These are phyloP conservation scores for Orthosia cruda DNA, from an alignment of 2,888 invertebrate species.

Conservation along the genomic window DNA sequence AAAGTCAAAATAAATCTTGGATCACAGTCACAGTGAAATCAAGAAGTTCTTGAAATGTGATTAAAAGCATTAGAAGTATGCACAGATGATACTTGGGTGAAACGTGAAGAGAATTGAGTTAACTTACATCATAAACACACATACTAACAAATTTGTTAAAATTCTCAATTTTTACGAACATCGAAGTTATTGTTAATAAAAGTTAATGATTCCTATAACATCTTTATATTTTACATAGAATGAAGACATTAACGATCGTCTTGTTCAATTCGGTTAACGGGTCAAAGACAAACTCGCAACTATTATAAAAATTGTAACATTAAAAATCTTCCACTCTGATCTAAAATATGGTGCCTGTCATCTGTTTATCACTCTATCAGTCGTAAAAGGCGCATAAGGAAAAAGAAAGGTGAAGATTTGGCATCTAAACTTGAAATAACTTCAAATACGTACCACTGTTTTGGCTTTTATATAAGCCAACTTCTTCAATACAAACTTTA, in stretches of 20 bases:
- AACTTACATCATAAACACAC: background rate
- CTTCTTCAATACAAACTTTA: background rate
- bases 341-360: background rate
- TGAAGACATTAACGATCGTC: background rate
- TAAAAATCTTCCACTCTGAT: background rate
- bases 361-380: background rate
- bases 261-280: constrained; percentile 5
- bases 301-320: constrained; percentile 3
- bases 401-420: background rate
- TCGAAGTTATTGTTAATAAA: background rate
- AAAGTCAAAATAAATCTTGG: too few relatives aligned
- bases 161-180: background rate
- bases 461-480: background rate
- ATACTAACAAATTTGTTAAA: background rate
- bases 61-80: background rate
- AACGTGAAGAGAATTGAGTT: background rate
- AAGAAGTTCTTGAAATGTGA: background rate
- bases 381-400: background rate
- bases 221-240: constrained; percentile 12
- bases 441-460: background rate
- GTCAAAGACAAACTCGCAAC: background rate
- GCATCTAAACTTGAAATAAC: constrained; percentile 3
- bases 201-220: background rate
- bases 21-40: background rate
- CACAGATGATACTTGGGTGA: background rate